These are phyloP conservation scores for Platynereis dumerilii DNA, from an alignment of 2,888 invertebrate genomes.

Conservation along the genomic window DNA sequence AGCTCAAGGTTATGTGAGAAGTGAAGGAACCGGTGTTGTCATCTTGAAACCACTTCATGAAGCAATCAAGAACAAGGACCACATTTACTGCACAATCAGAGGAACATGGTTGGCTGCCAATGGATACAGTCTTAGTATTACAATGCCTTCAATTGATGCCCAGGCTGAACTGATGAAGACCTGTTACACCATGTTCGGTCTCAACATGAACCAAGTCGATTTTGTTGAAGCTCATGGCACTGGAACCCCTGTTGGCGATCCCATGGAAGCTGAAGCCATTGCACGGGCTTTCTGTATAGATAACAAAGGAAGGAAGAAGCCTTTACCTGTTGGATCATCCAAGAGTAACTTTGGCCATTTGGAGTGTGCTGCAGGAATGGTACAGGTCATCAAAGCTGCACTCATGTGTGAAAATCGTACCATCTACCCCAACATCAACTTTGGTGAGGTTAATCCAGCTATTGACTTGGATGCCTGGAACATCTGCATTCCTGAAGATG, in stretches of 20 bases:
- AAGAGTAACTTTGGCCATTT: constrained; percentile 33
- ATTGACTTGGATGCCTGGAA: constrained; percentile 8
- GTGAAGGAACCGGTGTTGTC: constrained; percentile 57
- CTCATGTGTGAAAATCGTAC: constrained; percentile 21
- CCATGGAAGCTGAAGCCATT: constrained; percentile 46
- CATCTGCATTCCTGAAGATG: constrained; percentile 22
- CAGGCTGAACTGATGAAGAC: constrained; percentile 29
- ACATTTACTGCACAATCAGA: constrained; percentile 43
- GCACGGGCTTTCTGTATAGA: constrained; percentile 33
- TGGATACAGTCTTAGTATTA: constrained; percentile 53
- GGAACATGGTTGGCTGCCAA: constrained; percentile 54
- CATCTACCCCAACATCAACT: constrained; percentile 27
- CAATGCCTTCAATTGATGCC: constrained; percentile 35
- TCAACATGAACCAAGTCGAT: constrained; percentile 22
- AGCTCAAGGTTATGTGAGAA: constrained; percentile 60
- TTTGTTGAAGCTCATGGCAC: constrained; percentile 59
- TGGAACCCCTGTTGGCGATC: constrained; percentile 56
- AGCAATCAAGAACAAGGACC: constrained; percentile 35
- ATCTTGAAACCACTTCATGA: constrained; percentile 48
- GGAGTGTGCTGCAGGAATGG: constrained; percentile 29
- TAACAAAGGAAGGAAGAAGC: constrained; percentile 14
- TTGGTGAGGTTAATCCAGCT: constrained; percentile 11
- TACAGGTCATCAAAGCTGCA: constrained; percentile 31
- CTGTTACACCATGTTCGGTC: constrained; percentile 23
- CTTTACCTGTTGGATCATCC: constrained; percentile 26